Percentiles rank a stretch among this genome's conserved stretches.
Conservation (phyloP, 2,797 vertebrate genomes). For the Trachurus trachurus region DNA sequence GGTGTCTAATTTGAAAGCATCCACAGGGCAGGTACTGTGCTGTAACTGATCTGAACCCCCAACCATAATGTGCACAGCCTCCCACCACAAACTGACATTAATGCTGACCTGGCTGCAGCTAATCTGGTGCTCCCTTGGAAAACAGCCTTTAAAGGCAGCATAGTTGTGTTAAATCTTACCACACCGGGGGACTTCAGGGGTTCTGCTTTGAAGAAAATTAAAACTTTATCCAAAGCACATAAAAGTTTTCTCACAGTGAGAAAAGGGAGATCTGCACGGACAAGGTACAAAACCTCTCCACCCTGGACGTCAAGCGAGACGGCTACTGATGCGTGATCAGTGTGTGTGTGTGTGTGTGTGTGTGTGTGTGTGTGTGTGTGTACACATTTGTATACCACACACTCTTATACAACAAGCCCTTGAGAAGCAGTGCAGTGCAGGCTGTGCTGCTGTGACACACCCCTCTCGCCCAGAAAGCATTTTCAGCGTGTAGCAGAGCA, state of each 20-base stretch:
- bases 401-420: constrained; percentile 67
- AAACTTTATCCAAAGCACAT: constrained; percentile 3
- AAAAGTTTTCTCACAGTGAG: constrained; percentile 21
- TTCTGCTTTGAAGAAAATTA: background rate
- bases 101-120: constrained; percentile 32
- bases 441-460: constrained; percentile 56
- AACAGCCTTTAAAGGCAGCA: constrained; percentile 13
- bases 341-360: background rate
- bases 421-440: constrained; percentile 44
- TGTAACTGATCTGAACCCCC: constrained; percentile 47
- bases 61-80: constrained; percentile 22
- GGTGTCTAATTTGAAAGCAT: constrained; percentile 20
- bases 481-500: constrained; percentile 62
- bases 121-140: constrained; percentile 11
- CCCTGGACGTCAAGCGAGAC: constrained; percentile 11
- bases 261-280: background rate
- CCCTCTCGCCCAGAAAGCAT: constrained; percentile 76
- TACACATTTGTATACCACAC: constrained; percentile 27
- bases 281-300: constrained; percentile 14
- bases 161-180: background rate
- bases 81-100: constrained; percentile 9
- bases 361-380: background rate
- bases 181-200: background rate
- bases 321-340: constrained; percentile 12
- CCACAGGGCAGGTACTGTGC: constrained; percentile 24